Conservation (phyloP, 2,797 vertebrate genomes). For the Philypnodon macrostomus region DNA sequence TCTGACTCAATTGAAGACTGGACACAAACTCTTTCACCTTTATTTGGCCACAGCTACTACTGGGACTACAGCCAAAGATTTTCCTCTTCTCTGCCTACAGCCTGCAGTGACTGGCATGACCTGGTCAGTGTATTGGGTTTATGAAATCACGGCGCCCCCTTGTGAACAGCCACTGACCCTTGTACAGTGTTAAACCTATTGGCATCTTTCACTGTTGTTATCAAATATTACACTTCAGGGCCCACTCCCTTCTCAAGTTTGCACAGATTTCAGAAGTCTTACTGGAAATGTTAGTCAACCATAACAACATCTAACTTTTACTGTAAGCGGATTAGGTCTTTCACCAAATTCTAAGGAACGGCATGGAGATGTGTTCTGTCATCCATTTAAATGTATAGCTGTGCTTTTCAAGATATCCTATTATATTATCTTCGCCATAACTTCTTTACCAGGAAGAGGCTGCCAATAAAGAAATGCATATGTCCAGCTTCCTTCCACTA, state of each 20-base stretch:
- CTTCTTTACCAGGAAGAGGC: no score
- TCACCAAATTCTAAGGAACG: background rate
- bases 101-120: background rate
- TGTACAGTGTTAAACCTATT: background rate
- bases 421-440: no score
- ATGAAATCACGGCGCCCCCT: constrained; percentile 28
- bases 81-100: background rate
- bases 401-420: no score
- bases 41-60: background rate
- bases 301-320: background rate
- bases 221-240: background rate
- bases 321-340: constrained; percentile 1
- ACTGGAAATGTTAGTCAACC: background rate
- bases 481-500: no score
- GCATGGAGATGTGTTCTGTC: no score
- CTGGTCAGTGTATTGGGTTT: background rate
- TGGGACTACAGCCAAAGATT: background rate
- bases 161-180: constrained; percentile 5
- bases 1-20: background rate
- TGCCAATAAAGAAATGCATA: no score
- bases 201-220: background rate
- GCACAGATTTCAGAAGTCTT: background rate
- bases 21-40: background rate
- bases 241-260: no score
- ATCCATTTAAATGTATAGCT: no score